A percentile compares a stretch with the other conserved stretches of the same genome.
Conservation (phyloP, 2,797 vertebrate genomes). For the Tachyglossus aculeatus region DNA sequence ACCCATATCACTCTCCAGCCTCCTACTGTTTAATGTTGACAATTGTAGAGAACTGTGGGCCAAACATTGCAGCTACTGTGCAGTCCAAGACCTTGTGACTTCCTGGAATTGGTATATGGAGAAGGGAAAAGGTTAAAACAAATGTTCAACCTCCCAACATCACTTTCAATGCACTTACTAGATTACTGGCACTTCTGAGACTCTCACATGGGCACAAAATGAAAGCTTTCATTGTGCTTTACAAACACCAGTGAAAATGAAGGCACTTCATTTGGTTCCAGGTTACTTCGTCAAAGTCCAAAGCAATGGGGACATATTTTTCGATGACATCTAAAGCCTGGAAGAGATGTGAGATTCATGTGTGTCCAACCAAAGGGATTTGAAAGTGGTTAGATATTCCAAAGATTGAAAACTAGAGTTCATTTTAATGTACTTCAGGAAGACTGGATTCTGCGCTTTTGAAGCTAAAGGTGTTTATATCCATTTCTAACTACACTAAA, state of each 20-base stretch:
- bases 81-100: background rate
- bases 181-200: background rate
- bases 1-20: constrained; percentile 40
- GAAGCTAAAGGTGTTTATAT: no score
- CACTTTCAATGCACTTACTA: background rate
- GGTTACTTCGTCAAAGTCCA: background rate
- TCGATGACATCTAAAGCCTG: no score
- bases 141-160: constrained; percentile 10
- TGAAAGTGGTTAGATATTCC: no score
- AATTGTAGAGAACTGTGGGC: constrained; percentile 22
- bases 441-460: no score
- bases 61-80: constrained; percentile 19
- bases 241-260: background rate
- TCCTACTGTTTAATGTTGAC: constrained; percentile 52
- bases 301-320: background rate
- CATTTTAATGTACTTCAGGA: no score
- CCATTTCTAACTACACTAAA: no score
- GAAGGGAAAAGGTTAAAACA: background rate
- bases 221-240: no score
- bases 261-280: background rate
- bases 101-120: background rate
- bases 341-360: no score
- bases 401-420: no score
- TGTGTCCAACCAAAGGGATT: no score
- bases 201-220: background rate